Conservation (phyloP, 1,140 invertebrate genomes). For the silkworm (Bombyx mori) region ASM3026992v2 NC_085112.1:6276501-6277000, state of each 20-base stretch:
- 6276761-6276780: background rate
- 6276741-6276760: too few relatives aligned
- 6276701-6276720: too few relatives aligned
- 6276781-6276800: background rate
- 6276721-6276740: too few relatives aligned
- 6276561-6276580: conserved; percentile 41
- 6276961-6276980: conserved; percentile 26
- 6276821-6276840: too few relatives aligned
- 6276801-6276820: background rate
- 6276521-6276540: conserved; percentile 61
- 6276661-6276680: too few relatives aligned
- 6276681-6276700: too few relatives aligned
- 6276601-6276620: conserved; percentile 44
- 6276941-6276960: conserved; percentile 33
- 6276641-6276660: conserved; percentile 36
- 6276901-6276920: conserved; percentile 7
- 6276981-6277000: conserved; percentile 41
- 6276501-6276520: conserved; percentile 47
- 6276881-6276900: background rate
- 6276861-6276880: conserved; percentile 1
- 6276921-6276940: conserved; percentile 12
- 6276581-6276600: conserved; percentile 24
- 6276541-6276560: conserved; percentile 51
- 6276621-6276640: conserved; percentile 41
- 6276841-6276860: background rate